Conservation (phyloP, 37 sponge, comb jelly and placozoan genomes). For the Corticium candelabrum region DNA sequence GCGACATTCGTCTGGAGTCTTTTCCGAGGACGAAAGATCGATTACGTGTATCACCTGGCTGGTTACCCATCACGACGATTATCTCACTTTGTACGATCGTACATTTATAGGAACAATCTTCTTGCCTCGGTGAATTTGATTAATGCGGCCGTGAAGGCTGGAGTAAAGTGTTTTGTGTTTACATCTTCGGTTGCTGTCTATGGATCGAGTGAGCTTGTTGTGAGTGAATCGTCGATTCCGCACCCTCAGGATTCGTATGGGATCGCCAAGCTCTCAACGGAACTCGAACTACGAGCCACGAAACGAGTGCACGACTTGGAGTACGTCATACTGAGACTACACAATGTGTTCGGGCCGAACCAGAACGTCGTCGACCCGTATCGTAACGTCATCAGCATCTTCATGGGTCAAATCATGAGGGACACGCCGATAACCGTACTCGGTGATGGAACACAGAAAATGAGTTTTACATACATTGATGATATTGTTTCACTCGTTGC, state of each 20-base stretch:
- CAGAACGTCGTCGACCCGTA: slow-evolving; percentile 2
- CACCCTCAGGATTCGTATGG: neutral
- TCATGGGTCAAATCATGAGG: neutral
- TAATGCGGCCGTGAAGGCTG: neutral
- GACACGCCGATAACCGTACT: neutral
- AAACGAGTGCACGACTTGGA: neutral
- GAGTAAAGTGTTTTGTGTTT: neutral
- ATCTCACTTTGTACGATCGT: neutral
- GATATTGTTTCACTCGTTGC: neutral
- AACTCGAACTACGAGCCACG: neutral
- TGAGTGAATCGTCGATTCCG: neutral
- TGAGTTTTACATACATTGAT: neutral
- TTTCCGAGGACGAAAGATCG: neutral
- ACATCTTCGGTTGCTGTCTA: neutral
- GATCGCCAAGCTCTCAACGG: neutral
- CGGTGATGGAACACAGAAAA: neutral
- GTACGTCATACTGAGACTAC: neutral
- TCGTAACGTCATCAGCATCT: neutral
- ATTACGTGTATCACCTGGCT: slow-evolving; percentile 9
- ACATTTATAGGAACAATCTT: neutral
- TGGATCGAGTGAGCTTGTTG: too few relatives aligned
- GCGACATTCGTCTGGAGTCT: neutral
- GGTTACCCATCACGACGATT: neutral
- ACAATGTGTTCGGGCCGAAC: neutral
- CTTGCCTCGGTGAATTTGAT: neutral